phyloP scores from a whole-genome alignment of 2,888 invertebrate species.

The Eupeodes luniger region DNA sequence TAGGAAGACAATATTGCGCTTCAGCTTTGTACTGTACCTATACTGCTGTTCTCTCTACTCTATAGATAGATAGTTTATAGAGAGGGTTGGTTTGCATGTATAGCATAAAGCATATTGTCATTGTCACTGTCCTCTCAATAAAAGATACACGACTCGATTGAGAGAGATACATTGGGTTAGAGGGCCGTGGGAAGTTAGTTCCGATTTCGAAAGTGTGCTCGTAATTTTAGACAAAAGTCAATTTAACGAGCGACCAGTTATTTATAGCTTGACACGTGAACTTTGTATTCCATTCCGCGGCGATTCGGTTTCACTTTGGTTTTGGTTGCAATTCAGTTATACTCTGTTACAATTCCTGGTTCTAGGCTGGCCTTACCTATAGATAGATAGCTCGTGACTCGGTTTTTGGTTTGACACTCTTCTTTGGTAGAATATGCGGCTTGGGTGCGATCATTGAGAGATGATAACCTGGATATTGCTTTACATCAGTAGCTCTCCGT shows the following conservation, averaged over 20 bases:
- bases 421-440: neutral
- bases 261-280: slow-evolving; percentile 76
- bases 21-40: slow-evolving; percentile 4
- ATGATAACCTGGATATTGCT: slow-evolving; percentile 69
- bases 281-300: slow-evolving; percentile 63
- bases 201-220: slow-evolving; percentile 63
- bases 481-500: slow-evolving; percentile 38
- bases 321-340: slow-evolving; percentile 6
- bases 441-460: slow-evolving; percentile 46
- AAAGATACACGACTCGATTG: slow-evolving; percentile 54
- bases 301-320: slow-evolving; percentile 71
- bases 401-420: neutral
- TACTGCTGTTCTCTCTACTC: neutral
- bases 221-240: slow-evolving; percentile 76
- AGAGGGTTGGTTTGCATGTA: slow-evolving; percentile 54
- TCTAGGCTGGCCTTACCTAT: neutral
- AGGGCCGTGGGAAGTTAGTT: slow-evolving; percentile 71
- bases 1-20: slow-evolving; percentile 52
- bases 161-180: slow-evolving; percentile 22
- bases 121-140: slow-evolving; percentile 69
- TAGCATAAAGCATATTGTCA: slow-evolving; percentile 67
- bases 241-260: slow-evolving; percentile 76
- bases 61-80: slow-evolving; percentile 47
- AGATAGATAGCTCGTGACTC: no score
- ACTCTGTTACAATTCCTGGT: neutral